Percentiles rank a stretch among this genome's conserved stretches.
Conservation (phyloP, 1,140 invertebrate species). For the Apocrypta bakeri region DNA sequence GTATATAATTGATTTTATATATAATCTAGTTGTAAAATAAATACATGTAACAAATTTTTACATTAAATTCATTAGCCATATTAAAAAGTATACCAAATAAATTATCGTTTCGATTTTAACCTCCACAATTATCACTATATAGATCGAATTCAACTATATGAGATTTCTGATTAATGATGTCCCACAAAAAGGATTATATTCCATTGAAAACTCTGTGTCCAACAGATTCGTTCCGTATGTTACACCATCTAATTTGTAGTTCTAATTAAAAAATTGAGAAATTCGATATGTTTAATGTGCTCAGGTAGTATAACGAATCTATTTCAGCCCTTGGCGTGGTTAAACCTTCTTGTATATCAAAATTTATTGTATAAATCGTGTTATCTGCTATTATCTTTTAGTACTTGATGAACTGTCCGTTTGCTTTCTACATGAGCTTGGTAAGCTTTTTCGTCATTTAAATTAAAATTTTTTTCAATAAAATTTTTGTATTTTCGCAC, state of each 20-base stretch:
- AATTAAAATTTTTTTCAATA: conserved; percentile 12
- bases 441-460: not conserved
- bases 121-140: not conserved
- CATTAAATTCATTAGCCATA: not conserved
- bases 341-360: conserved; percentile 44
- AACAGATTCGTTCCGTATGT: conserved; percentile 6
- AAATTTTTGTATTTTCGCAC: conserved; percentile 22
- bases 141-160: not conserved
- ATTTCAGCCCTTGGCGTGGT: conserved; percentile 36
- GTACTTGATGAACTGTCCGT: not conserved
- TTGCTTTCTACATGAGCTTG: conserved; percentile 1
- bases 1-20: not conserved
- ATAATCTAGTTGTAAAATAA: too few relatives aligned
- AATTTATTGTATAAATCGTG: conserved; percentile 17
- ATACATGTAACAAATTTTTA: not conserved
- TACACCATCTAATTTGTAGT: not conserved
- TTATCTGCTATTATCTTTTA: not conserved
- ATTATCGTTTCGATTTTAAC: not conserved
- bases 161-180: not conserved
- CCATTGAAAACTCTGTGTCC: not conserved
- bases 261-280: conserved; percentile 36
- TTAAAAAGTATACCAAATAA: not conserved
- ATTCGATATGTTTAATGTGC: conserved; percentile 36
- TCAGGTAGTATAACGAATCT: conserved; percentile 39
- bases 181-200: not conserved